phyloP scores from a whole-genome alignment of 2,888 invertebrate genomes.

The Stenchaetothrips biformis region DNA sequence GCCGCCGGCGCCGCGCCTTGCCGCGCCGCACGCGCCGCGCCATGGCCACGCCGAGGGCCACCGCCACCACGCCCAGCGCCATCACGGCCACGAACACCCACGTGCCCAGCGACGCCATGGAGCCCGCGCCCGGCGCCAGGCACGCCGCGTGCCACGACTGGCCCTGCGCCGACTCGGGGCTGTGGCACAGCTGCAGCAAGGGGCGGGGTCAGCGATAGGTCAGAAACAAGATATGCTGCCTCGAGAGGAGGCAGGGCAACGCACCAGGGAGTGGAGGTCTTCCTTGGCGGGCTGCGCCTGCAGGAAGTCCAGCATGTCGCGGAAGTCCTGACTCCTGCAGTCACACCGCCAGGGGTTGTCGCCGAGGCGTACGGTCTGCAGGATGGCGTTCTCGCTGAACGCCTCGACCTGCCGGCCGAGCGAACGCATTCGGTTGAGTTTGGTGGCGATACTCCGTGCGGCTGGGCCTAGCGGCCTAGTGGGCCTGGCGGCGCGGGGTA shows the following conservation, averaged over 20 bases:
- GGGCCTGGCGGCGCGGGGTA: too few relatives aligned
- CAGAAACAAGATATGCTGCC: constrained; percentile 34
- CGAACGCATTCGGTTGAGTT: too few relatives aligned
- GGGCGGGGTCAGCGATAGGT: constrained; percentile 34
- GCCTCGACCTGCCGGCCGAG: neutral
- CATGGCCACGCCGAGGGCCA: constrained; percentile 49
- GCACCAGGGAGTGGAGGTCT: constrained; percentile 43
- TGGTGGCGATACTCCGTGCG: too few relatives aligned
- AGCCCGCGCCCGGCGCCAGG: constrained; percentile 45
- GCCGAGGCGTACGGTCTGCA: constrained; percentile 56
- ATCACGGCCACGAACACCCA: constrained; percentile 42
- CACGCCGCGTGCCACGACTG: constrained; percentile 67
- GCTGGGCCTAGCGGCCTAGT: too few relatives aligned
- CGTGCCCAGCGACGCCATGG: constrained; percentile 37
- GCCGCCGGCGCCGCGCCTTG: constrained; percentile 9
- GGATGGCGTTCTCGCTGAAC: constrained; percentile 56
- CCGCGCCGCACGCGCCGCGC: neutral
- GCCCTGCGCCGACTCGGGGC: constrained; percentile 58
- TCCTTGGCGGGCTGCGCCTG: constrained; percentile 55
- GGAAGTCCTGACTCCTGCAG: constrained; percentile 57
- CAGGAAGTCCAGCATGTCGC: constrained; percentile 58
- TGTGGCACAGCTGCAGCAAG: constrained; percentile 57
- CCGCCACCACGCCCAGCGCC: constrained; percentile 47
- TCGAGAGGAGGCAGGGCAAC: neutral
- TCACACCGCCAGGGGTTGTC: constrained; percentile 77